Base-by-base conservation (phyloP, 2,888 invertebrate species). In the Auanema freiburgensis region DNA sequence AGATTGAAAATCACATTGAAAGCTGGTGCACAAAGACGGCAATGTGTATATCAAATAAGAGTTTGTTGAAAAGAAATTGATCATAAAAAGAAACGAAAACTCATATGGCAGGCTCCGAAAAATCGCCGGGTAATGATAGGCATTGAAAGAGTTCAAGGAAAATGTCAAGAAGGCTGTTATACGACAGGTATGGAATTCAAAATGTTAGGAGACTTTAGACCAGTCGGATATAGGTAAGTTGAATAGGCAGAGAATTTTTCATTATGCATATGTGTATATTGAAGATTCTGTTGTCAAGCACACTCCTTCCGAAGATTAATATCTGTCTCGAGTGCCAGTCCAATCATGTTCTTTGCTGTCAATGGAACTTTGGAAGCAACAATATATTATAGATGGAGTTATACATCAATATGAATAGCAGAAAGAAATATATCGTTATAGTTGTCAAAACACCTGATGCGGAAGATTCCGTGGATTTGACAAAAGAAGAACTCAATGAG, bases 181-280 rank as follows among this genome's bases (percentile, higher is more conserved):
- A 18, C 59, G 1, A 56, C 46, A 18, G 42, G 55, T 10, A 40
- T 59, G 10, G 64, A 64, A 21, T 33, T 54, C 10, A 64, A 64
- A 59, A 64, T 64, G 59, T 24, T 42, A 1, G 51, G 55, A 21
- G 64, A 64, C 50, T 46, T 59, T 10, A 46, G 64, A 21, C 64
- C 64, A 4, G 64, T 64, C 16, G 64, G 64, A 51, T 64, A 64
- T 56, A 59, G 64, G 64, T 64, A 21, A n/a, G 55, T 3, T 46
- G 16, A 46, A 46, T 5, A 5, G 21, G 5, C 3, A 18, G 10
- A 46, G 10, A 6, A 10, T 10, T 46, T 46, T 10, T 46, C 16
- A 18, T 23, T 21, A 10, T 33, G 16, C 1, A 11, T 24, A 0
- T 5, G 25, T 23, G 24, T 14, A 6, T 23, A 5, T 40, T 42